A percentile compares a stretch with the other conserved stretches of the same genome.
phyloP scores from a whole-genome alignment of 2,888 invertebrate species.

The Meteorus cinctellus region DNA sequence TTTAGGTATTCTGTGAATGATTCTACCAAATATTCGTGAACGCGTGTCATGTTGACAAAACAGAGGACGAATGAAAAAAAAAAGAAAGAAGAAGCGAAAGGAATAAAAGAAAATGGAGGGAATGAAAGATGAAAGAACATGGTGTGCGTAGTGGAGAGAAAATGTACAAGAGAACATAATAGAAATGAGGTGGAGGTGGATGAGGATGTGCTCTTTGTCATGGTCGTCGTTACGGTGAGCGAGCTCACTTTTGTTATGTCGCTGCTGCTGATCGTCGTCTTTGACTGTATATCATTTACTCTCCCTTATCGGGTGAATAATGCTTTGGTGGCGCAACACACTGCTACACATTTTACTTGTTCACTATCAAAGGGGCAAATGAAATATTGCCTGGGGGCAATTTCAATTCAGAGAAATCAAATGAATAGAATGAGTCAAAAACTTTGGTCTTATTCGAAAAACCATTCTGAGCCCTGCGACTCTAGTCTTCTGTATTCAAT shows the following conservation, averaged over 20 bases:
- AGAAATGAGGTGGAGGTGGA: conserved; percentile 31
- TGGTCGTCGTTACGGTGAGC: conserved; percentile 12
- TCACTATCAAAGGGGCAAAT: background rate
- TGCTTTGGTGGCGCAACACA: too few relatives aligned
- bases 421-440: too few relatives aligned
- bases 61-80: background rate
- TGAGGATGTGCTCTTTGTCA: conserved; percentile 5
- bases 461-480: too few relatives aligned
- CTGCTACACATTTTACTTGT: background rate
- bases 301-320: background rate
- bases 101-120: background rate
- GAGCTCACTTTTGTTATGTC: conserved; percentile 5
- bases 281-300: conserved; percentile 9
- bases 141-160: background rate
- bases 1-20: conserved; percentile 1
- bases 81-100: background rate
- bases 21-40: background rate
- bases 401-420: too few relatives aligned
- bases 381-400: background rate
- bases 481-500: too few relatives aligned
- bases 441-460: too few relatives aligned
- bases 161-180: background rate
- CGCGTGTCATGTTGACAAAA: conserved; percentile 8
- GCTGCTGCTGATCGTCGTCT: background rate
- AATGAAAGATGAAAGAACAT: background rate